phyloP scores from a whole-genome alignment of 1,140 invertebrate species.

The Araneus ventricosus region DNA sequence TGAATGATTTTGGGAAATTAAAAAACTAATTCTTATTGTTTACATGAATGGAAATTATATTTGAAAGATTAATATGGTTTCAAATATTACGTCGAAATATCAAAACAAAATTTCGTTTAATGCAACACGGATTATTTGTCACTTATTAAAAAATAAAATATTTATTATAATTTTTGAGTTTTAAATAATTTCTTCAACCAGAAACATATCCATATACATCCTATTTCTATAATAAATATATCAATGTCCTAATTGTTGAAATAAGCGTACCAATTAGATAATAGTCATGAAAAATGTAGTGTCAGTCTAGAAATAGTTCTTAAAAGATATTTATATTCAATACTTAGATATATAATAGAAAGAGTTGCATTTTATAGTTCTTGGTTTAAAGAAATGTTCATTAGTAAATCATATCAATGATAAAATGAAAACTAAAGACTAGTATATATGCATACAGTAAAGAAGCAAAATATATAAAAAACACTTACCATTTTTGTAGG shows the following conservation, averaged over 20 bases:
- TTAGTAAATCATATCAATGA: too few relatives aligned
- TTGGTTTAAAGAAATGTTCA: too few relatives aligned
- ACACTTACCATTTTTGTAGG: constrained; percentile 20
- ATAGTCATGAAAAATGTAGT: neutral
- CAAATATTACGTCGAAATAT: neutral
- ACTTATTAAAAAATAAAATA: too few relatives aligned
- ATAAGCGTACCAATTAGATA: neutral
- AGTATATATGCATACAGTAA: neutral
- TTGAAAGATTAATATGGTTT: neutral
- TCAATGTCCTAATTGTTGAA: too few relatives aligned
- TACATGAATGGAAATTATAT: neutral
- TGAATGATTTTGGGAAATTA: neutral
- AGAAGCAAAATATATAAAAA: neutral
- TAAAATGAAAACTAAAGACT: too few relatives aligned
- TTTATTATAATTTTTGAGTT: too few relatives aligned
- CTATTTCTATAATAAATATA: too few relatives aligned
- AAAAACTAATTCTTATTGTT: neutral
- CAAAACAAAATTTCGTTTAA: too few relatives aligned
- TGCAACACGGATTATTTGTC: too few relatives aligned
- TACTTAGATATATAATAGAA: neutral
- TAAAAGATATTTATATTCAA: too few relatives aligned
- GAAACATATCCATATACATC: too few relatives aligned
- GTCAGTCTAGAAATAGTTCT: neutral
- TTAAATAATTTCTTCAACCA: too few relatives aligned
- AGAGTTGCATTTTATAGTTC: neutral